Evolutionary conservation across 1,140 invertebrate genomes (phyloP).

Genomic region (Rhopalosiphum padi): DNA sequence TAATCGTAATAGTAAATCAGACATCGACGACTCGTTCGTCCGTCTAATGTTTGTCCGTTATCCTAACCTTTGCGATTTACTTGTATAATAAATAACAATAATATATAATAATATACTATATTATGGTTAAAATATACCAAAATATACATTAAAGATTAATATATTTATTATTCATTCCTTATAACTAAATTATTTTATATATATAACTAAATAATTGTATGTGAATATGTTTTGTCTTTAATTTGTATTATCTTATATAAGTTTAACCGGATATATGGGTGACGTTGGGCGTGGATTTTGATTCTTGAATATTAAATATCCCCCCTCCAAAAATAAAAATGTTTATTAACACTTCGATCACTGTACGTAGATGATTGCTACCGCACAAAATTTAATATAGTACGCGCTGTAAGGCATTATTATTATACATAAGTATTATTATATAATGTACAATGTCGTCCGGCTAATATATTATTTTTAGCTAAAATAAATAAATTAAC

Average conservation of each 20-base stretch:
- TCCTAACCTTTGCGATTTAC: not conserved
- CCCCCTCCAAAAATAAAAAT: no score
- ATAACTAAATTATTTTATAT: no score
- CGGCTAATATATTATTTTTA: not conserved
- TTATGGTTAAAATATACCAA: no score
- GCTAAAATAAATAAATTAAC: constrained; percentile 23
- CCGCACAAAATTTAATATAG: not conserved
- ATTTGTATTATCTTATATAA: no score
- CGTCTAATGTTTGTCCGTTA: not conserved
- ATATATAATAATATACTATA: no score
- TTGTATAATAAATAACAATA: no score
- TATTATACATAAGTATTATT: not conserved
- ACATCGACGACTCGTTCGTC: not conserved
- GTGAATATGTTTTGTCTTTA: no score
- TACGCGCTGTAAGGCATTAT: not conserved
- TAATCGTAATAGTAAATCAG: not conserved
- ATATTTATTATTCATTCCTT: no score
- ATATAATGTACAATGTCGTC: not conserved
- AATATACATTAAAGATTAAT: no score
- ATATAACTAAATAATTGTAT: no score
- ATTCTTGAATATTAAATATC: not conserved
- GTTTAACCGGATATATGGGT: no score
- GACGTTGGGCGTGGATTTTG: not conserved
- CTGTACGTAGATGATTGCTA: not conserved
- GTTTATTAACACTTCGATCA: not conserved